phyloP scores from a whole-genome alignment of 2,888 invertebrate species.

The Eudemis profundana region DNA sequence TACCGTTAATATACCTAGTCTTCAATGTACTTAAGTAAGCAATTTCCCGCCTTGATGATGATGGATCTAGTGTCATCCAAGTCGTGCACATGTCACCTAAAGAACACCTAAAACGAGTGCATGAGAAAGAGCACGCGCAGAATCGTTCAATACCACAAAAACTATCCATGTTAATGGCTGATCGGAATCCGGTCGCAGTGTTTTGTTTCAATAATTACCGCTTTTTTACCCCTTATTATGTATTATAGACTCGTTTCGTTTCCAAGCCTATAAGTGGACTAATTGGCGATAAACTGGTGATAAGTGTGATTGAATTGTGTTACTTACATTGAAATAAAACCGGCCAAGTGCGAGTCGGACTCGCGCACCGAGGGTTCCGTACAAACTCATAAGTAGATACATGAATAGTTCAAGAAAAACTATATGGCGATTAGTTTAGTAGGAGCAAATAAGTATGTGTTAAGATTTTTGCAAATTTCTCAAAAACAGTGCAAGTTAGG shows the following conservation, averaged over 20 bases:
- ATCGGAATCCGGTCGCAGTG: constrained; percentile 35
- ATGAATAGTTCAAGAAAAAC: no score
- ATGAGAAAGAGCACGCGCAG: constrained; percentile 54
- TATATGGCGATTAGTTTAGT: no score
- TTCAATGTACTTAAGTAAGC: neutral
- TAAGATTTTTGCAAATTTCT: no score
- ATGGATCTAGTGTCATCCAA: neutral
- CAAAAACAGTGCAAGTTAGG: no score
- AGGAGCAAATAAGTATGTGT: no score
- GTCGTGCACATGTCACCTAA: constrained; percentile 13
- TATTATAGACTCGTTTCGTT: constrained; percentile 21
- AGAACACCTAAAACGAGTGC: constrained; percentile 52
- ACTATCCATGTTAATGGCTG: constrained; percentile 35
- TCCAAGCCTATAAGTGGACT: constrained; percentile 31
- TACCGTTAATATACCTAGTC: no score
- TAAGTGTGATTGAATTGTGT: constrained; percentile 6
- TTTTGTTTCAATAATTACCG: constrained; percentile 31
- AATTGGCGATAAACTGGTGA: constrained; percentile 24
- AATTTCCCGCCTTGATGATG: neutral
- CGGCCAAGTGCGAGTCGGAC: no score
- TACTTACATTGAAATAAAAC: no score
- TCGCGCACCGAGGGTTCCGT: no score
- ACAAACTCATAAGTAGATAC: no score
- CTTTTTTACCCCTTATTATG: constrained; percentile 29
- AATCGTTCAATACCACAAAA: constrained; percentile 34